Evolutionary conservation across 2,113 vertebrate species (phyloP).

Genomic region (Siphamia tubifer): DNA sequence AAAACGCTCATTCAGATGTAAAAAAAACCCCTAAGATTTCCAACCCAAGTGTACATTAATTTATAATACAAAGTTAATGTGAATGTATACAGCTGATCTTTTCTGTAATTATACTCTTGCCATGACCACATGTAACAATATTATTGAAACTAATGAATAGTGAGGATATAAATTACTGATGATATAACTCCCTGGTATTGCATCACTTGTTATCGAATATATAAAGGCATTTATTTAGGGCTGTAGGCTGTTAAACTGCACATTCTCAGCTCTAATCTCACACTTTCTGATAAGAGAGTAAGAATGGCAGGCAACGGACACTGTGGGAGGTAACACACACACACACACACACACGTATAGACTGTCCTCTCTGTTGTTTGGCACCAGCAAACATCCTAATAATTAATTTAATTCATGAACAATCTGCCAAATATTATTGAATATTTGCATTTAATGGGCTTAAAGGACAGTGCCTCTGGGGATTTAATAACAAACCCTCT

Average conservation of each 20-base stretch:
- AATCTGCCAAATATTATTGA: conserved; percentile 54
- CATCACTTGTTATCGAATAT: conserved; percentile 38
- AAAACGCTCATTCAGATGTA: no score
- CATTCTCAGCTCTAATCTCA: conserved; percentile 41
- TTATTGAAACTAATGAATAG: background rate
- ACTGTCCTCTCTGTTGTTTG: conserved; percentile 30
- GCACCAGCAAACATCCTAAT: conserved; percentile 39
- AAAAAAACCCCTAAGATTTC: no score
- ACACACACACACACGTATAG: background rate
- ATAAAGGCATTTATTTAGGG: conserved; percentile 34
- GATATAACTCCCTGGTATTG: conserved; percentile 27
- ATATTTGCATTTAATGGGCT: conserved; percentile 64
- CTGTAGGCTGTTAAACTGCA: conserved; percentile 7
- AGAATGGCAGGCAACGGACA: conserved; percentile 11
- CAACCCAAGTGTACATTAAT: no score
- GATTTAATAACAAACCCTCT: conserved; percentile 36
- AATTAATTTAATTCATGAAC: conserved; percentile 47
- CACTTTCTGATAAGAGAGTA: conserved; percentile 34
- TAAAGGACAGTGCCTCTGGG: conserved; percentile 34
- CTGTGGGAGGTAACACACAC: conserved; percentile 14
- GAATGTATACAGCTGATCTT: no score
- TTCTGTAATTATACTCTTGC: background rate
- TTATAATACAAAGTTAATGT: no score
- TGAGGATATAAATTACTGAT: background rate
- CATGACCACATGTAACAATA: background rate